Conservation (phyloP, 1,140 invertebrate species). For the Aphidius gifuensis region DNA sequence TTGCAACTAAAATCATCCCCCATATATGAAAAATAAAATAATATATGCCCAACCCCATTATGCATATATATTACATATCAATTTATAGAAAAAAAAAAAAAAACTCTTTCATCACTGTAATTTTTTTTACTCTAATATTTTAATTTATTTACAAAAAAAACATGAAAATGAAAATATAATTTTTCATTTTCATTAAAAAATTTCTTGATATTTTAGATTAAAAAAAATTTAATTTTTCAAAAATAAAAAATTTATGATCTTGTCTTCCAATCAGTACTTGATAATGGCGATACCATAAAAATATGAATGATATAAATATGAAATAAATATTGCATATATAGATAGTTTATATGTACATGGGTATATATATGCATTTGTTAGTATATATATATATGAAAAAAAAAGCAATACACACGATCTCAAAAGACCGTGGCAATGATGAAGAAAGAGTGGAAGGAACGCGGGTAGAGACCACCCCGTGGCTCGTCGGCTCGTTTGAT, state of each 20-base stretch:
- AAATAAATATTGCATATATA: constrained; percentile 10
- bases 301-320: neutral
- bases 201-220: too few species aligned
- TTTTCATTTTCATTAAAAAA: neutral
- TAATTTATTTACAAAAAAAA: neutral
- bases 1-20: constrained; percentile 55
- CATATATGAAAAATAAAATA: constrained; percentile 31
- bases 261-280: too few species aligned
- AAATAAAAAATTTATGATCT: neutral
- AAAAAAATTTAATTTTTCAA: too few species aligned
- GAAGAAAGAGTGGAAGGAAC: constrained; percentile 28
- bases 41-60: constrained; percentile 18
- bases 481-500: constrained; percentile 56
- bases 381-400: neutral
- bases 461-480: constrained; percentile 56
- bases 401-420: too few species aligned
- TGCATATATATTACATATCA: neutral
- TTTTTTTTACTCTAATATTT: neutral
- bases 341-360: neutral
- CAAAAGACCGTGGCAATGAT: constrained; percentile 19
- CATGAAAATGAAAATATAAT: neutral
- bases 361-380: constrained; percentile 2
- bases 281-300: too few species aligned
- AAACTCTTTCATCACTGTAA: neutral
- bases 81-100: neutral